A percentile compares a stretch with the other conserved stretches of the same genome.
These are phyloP conservation scores for Torymus tubicola DNA, from an alignment of 2,888 invertebrate genomes.

Conservation along the genomic window DNA sequence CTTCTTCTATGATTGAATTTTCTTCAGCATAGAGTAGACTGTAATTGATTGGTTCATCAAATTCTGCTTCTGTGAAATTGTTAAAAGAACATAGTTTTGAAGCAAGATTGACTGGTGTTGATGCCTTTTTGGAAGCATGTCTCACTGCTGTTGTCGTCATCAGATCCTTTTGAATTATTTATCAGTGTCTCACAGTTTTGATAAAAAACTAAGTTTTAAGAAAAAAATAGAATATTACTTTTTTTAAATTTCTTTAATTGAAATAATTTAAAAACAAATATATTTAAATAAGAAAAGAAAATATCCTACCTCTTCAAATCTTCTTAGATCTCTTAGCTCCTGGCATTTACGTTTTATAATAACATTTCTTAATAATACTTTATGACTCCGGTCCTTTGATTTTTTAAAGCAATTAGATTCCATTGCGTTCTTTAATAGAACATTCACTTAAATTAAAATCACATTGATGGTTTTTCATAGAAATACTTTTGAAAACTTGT, in stretches of 20 bases:
- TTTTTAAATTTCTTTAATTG: constrained; percentile 3
- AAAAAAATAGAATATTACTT: neutral
- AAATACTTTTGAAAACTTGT: too few relatives aligned
- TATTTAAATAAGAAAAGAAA: neutral
- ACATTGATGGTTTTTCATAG: too few relatives aligned
- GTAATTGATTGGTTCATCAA: constrained; percentile 95
- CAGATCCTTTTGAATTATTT: constrained; percentile 44
- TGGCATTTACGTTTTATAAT: constrained; percentile 40
- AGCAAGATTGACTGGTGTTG: constrained; percentile 46
- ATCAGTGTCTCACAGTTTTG: constrained; percentile 20
- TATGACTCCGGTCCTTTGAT: constrained; percentile 21
- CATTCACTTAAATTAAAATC: too few relatives aligned
- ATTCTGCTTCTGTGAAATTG: constrained; percentile 91
- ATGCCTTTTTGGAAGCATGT: constrained; percentile 57
- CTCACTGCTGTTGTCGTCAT: constrained; percentile 56
- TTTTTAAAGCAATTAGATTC: constrained; percentile 39
- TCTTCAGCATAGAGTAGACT: constrained; percentile 92
- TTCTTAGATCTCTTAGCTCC: constrained; percentile 31
- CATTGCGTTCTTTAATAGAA: constrained; percentile 34
- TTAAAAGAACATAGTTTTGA: constrained; percentile 74
- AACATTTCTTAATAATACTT: constrained; percentile 24
- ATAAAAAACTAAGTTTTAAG: constrained; percentile 27
- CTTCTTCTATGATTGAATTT: constrained; percentile 81
- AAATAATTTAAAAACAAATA: neutral
- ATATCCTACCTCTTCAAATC: constrained; percentile 35